Conservation (phyloP, 2,797 vertebrate genomes). For the Mastacembelus armatus region DNA sequence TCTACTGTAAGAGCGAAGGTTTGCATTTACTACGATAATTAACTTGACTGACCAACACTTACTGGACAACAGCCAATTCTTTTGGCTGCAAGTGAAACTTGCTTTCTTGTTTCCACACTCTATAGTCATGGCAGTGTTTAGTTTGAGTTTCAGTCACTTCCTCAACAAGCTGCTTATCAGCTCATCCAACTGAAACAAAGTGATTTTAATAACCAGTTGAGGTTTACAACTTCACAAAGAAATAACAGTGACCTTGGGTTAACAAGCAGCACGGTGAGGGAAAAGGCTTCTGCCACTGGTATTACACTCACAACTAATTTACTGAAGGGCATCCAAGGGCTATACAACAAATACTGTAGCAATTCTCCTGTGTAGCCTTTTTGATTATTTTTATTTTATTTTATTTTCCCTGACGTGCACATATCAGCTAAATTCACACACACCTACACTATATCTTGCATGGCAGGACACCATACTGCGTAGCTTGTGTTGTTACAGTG, state of each 20-base stretch:
- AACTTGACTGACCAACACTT: too few relatives aligned
- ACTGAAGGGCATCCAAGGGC: too few relatives aligned
- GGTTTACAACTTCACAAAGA: conserved; percentile 37
- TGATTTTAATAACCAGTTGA: conserved; percentile 65
- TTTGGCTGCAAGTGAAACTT: too few relatives aligned
- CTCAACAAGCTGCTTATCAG: conserved; percentile 56
- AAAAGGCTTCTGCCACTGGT: neutral
- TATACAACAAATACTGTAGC: too few relatives aligned
- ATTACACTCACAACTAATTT: too few relatives aligned
- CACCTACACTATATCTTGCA: neutral
- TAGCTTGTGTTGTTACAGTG: conserved; percentile 1
- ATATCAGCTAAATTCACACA: neutral
- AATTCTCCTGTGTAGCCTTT: too few relatives aligned
- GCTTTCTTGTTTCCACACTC: neutral
- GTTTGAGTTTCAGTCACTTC: conserved; percentile 47
- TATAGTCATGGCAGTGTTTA: conserved; percentile 10
- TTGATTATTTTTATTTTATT: neutral
- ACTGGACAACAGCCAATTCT: too few relatives aligned
- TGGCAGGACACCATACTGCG: neutral
- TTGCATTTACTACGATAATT: too few relatives aligned
- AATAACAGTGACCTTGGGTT: conserved; percentile 57
- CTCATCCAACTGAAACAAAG: conserved; percentile 49
- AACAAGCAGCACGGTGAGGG: conserved; percentile 10
- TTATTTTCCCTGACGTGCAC: neutral
- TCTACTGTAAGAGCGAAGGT: too few relatives aligned